Evolutionary conservation across 2,888 invertebrate genomes (phyloP).

Genomic region (Tillus elongatus): DNA sequence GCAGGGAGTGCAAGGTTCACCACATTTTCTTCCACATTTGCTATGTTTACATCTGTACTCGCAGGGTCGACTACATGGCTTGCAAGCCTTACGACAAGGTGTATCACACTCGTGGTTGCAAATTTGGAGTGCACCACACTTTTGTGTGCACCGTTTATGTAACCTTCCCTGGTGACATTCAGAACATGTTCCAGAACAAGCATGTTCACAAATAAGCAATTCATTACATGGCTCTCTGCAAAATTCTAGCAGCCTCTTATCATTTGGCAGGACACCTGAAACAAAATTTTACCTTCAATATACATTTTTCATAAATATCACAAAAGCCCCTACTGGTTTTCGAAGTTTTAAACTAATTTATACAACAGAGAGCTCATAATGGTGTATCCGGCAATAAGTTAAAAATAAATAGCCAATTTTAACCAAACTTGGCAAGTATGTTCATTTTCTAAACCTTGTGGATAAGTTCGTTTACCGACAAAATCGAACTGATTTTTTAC

Average conservation of each 20-base stretch:
- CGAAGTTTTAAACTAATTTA: too few species aligned
- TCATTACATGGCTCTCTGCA: slow-evolving; percentile 43
- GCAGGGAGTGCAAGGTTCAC: slow-evolving; percentile 39
- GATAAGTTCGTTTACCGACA: too few species aligned
- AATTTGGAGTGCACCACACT: slow-evolving; percentile 49
- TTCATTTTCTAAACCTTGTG: too few species aligned
- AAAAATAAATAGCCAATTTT: too few species aligned
- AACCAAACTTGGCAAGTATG: too few species aligned
- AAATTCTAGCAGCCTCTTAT: slow-evolving; percentile 30
- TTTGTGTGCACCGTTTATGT: slow-evolving; percentile 48
- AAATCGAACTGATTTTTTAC: too few species aligned
- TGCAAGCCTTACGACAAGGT: slow-evolving; percentile 49
- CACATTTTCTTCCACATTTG: slow-evolving; percentile 42
- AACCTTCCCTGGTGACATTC: slow-evolving; percentile 51
- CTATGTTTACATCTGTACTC: slow-evolving; percentile 46
- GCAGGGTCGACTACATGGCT: slow-evolving; percentile 47
- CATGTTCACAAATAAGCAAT: slow-evolving; percentile 44
- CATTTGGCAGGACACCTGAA: slow-evolving; percentile 4
- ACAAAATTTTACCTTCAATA: neutral
- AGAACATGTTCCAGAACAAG: slow-evolving; percentile 48
- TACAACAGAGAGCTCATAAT: too few species aligned
- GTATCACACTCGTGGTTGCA: slow-evolving; percentile 55
- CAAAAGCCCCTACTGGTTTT: too few species aligned
- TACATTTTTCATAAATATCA: too few species aligned
- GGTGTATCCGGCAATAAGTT: too few species aligned